Base-by-base conservation (phyloP, 2,888 invertebrate genomes). In the Athalia circularis region DNA sequence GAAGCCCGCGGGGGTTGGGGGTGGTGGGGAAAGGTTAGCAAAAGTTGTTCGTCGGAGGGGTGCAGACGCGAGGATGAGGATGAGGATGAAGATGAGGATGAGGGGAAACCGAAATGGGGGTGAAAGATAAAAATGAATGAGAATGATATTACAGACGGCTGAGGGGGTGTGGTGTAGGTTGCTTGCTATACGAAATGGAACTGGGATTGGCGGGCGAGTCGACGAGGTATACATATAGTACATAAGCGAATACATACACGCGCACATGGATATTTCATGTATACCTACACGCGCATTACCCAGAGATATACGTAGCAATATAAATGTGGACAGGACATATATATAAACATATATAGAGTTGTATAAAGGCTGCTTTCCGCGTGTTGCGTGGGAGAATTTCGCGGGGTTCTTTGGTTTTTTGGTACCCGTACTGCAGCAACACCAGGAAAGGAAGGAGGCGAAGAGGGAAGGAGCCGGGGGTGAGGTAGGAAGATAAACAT, bases 121-220 rank as follows among this genome's bases (percentile, higher is more conserved):
- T 75, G 45, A 75, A 75, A 83, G 82, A 84, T 84, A 84, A 84
- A 84, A 84, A 83, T 83, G 83, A 84, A 84, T 84, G 84, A 83
- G 84, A 84, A 84, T 84, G 84, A 84, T 84, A 84, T 84, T 84
- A 80, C 84, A 78, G 79, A 78, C 67, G 81, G 80, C 76, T 70
- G 72, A 68, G 79, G 52, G 75, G 79, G 74, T 79, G 79, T 78
- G 64, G 77, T 64, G 29, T 29, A 29, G 80, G 77, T 76, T 70
- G 68, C 68, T 50, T 29, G 29, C 29, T 29, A 29, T 29, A 15
- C 11, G 54, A 62, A 50, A 75, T 75, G 50, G 75, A 75, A 75
- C 61, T 50, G 29, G 75, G 75, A 75, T 75, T 75, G 75, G 75
- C 75, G 75, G 50, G 62, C 61, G 61, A 74, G 59, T 61, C 61